Conservation (phyloP, 2,797 vertebrate species). For the Gymnothorax reevesii region DNA sequence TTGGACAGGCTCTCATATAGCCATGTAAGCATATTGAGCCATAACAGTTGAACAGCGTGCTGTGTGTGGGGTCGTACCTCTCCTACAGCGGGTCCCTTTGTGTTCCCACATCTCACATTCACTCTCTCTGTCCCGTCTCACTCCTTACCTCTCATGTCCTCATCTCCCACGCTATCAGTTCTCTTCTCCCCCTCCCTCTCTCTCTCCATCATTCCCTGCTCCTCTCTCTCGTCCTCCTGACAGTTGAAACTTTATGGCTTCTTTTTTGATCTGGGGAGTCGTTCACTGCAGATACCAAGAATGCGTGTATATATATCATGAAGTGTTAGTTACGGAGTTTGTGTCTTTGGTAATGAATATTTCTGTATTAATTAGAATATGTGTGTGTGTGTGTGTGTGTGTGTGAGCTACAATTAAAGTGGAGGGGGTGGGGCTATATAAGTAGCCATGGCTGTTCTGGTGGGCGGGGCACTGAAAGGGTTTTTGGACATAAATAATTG, state of each 20-base stretch:
- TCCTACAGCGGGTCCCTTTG: not conserved
- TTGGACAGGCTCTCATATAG: no score
- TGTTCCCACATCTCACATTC: no score
- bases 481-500: not conserved
- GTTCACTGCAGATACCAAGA: not conserved
- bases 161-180: not conserved
- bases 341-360: not conserved
- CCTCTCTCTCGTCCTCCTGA: not conserved
- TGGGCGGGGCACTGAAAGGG: not conserved
- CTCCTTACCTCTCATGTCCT: slow-evolving; percentile 64
- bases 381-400: not conserved
- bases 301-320: not conserved
- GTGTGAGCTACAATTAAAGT: not conserved
- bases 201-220: not conserved
- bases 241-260: not conserved
- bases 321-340: not conserved
- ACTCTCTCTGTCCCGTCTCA: slow-evolving; percentile 53
- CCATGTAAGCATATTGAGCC: no score
- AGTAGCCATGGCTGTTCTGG: not conserved
- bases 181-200: slow-evolving; percentile 12
- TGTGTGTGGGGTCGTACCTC: not conserved
- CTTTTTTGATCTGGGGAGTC: not conserved
- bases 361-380: not conserved
- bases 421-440: not conserved
- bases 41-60: no score